Evolutionary conservation across 2,113 vertebrate genomes (phyloP).

Genomic region (Tonatia bakeri): DNA sequence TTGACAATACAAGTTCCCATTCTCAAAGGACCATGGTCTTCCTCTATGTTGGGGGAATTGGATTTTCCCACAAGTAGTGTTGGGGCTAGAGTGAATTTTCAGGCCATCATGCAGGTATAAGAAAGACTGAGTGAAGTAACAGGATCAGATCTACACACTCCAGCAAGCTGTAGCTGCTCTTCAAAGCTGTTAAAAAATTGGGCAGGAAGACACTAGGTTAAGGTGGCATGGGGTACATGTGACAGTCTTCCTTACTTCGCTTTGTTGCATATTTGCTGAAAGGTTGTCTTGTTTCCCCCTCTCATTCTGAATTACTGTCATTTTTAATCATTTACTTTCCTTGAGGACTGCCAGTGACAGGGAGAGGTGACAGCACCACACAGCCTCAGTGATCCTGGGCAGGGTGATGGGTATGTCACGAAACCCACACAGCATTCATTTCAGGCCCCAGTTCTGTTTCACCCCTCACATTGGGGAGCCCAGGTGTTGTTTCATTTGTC

Average conservation of each 20-base stretch:
- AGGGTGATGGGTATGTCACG: rapidly evolving
- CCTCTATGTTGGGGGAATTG: rapidly evolving
- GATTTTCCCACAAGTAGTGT: background rate
- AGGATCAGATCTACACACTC: background rate
- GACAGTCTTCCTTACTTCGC: background rate
- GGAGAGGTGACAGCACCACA: background rate
- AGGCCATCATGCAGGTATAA: rapidly evolving
- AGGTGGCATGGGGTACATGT: background rate
- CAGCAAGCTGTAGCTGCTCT: background rate
- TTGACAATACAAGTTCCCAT: background rate
- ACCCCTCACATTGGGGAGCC: background rate
- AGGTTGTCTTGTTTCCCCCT: background rate
- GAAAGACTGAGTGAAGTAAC: background rate
- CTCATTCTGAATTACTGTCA: background rate
- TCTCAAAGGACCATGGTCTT: background rate
- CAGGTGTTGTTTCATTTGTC: background rate
- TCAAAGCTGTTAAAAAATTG: background rate
- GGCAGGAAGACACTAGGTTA: background rate
- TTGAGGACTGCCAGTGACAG: background rate
- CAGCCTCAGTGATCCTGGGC: background rate
- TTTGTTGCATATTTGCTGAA: background rate
- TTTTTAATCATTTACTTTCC: background rate
- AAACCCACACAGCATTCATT: background rate
- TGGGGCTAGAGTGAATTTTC: background rate
- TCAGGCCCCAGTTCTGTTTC: background rate